Base-by-base conservation (phyloP, 2,888 invertebrate species). In the Imbricaverruca yamaguchii region DNA sequence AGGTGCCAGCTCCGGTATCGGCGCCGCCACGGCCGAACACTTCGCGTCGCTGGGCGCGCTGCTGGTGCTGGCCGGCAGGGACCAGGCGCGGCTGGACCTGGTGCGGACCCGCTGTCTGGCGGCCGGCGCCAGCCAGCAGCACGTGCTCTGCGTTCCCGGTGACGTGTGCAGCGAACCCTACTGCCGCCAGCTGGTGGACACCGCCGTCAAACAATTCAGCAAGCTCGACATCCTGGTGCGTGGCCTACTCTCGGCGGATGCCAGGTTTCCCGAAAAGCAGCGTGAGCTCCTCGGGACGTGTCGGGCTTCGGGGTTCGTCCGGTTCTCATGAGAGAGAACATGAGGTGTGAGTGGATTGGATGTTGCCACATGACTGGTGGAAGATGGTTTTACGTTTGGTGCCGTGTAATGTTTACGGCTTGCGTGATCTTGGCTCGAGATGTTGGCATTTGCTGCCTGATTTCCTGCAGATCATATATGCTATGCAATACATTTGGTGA, bases 151-250 rank as follows among this genome's bases (percentile, higher is more conserved):
- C 39, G n/a, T 39, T 87, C 90, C 80, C 39, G 94, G 81, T 53
- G 94, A 95, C 85, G 87, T 95, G 82, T 92, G 91, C 4, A 92
- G 92, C 83, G 94, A 94, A 86, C 86, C 87, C 0, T 94, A 94
- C 84, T 91, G 92, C 0, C 90, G 92, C 85, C 91, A 90, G 23
- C 91, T 95, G 81, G 88, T 95, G 6, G 90, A 92, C 55, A 90
- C 91, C 61, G 94, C 95, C 0, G 87, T 96, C 0, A 89, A 91
- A 59, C 92, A 93, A 84, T 95, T 90, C 86, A 92, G 93, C 0
- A 91, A 91, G 86, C 87, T 96, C 18, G 94, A 96, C 87, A 91
- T 95, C n/a, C 87, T 96, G 80, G 90, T 96, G 0, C 96, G 98
- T 87, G 96, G 94, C 81, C 82, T 82, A 53, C 2, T 67, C 25